phyloP scores from a whole-genome alignment of 2,888 invertebrate genomes.

The Pinctada fucata region DNA sequence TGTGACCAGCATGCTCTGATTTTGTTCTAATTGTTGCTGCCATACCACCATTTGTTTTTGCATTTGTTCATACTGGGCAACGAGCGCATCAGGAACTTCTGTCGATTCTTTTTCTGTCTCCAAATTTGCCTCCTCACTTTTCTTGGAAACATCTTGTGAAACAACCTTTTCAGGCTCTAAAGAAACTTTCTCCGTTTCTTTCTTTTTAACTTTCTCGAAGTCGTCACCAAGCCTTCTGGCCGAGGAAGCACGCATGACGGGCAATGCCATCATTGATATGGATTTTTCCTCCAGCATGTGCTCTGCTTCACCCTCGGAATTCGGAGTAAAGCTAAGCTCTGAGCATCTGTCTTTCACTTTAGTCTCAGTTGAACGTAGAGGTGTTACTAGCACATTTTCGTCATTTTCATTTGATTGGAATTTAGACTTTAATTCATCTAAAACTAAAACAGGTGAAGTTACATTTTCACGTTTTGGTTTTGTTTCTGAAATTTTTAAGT shows the following conservation, averaged over 20 bases:
- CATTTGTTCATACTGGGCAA: conserved; percentile 65
- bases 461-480: conserved; percentile 8
- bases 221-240: conserved; percentile 7
- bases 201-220: neutral
- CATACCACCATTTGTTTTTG: conserved; percentile 69
- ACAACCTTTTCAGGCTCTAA: neutral
- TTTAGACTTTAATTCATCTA: conserved; percentile 23
- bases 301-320: conserved; percentile 62
- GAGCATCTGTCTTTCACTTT: conserved; percentile 57
- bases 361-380: conserved; percentile 29
- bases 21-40: conserved; percentile 70
- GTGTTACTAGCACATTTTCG: conserved; percentile 33
- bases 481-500: neutral
- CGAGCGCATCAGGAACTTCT: conserved; percentile 36
- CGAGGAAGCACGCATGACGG: conserved; percentile 45
- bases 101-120: neutral
- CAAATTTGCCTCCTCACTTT: neutral
- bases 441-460: conserved; percentile 15
- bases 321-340: conserved; percentile 60
- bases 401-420: conserved; percentile 17
- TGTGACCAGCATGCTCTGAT: conserved; percentile 67
- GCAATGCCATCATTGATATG: conserved; percentile 61
- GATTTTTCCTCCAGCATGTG: conserved; percentile 67
- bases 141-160: neutral
- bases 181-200: conserved; percentile 3